Evolutionary conservation across 2,113 vertebrate species (phyloP).

Genomic region (Albula glossodonta): DNA sequence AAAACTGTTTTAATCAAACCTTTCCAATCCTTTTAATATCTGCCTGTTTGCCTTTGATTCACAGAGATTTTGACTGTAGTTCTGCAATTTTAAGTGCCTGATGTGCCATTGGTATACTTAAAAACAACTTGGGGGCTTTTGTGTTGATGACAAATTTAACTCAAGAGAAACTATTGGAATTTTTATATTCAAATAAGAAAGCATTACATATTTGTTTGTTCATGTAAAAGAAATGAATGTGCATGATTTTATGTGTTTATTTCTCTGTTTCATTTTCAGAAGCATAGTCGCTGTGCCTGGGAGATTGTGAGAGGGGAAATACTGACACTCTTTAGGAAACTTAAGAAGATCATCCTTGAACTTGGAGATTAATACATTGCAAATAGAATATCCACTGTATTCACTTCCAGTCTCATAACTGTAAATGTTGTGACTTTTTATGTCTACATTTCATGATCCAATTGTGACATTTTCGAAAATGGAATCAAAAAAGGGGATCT

Average conservation of each 20-base stretch:
- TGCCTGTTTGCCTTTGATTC: neutral
- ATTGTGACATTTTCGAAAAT: neutral
- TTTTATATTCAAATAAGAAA: neutral
- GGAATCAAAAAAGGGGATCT: neutral
- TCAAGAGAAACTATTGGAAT: neutral
- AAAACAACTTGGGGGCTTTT: neutral
- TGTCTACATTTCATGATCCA: too few species aligned
- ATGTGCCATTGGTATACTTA: neutral
- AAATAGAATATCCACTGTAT: neutral
- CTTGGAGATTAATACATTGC: neutral
- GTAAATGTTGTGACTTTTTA: neutral
- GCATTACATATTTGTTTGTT: neutral
- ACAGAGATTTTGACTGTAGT: neutral
- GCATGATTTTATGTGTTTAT: neutral
- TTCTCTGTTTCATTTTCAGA: constrained; percentile 18
- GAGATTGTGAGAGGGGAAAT: constrained; percentile 25
- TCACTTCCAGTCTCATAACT: neutral
- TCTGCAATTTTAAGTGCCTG: neutral
- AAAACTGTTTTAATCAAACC: neutral
- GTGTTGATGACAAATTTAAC: neutral
- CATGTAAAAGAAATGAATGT: neutral
- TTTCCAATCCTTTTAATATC: neutral
- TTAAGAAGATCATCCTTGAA: neutral
- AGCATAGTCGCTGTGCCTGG: constrained; percentile 26
- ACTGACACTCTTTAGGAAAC: neutral